A percentile compares a stretch with the other conserved stretches of the same genome.
These are phyloP conservation scores for Zhuqinia jingwanae DNA, from an alignment of 2,888 invertebrate species.

Conservation along the genomic window DNA sequence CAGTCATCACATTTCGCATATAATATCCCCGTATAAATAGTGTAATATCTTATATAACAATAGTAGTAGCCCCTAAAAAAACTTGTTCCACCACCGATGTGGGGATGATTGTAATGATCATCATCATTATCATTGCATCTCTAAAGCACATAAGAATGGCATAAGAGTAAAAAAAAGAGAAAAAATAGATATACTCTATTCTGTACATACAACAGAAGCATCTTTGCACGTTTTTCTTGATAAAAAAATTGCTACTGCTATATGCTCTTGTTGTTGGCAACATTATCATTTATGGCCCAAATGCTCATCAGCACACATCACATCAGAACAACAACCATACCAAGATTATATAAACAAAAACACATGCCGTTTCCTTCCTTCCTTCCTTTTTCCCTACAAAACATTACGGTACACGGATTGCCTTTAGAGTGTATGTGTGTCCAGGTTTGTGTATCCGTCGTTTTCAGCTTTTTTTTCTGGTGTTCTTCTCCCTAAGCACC, in stretches of 20 bases:
- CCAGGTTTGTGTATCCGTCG: constrained; percentile 15
- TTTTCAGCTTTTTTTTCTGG: no score
- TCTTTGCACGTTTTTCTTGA: background rate
- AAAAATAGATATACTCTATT: no score
- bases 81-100: no score
- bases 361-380: constrained; percentile 4
- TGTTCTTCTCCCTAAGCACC: constrained; percentile 28
- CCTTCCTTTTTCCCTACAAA: constrained; percentile 26
- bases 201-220: background rate
- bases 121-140: background rate
- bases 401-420: constrained; percentile 4
- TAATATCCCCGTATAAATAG: constrained; percentile 33
- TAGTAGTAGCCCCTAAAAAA: background rate
- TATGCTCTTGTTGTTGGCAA: background rate
- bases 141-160: no score
- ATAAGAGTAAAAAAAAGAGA: constrained; percentile 8
- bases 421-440: background rate
- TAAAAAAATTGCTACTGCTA: no score
- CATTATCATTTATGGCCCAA: constrained; percentile 29
- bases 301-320: constrained; percentile 33
- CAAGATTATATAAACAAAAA: constrained; percentile 38
- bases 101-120: constrained; percentile 29
- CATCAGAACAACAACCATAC: no score
- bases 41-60: constrained; percentile 16
- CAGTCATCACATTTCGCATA: constrained; percentile 45